Evolutionary conservation across 2,113 vertebrate genomes (phyloP).

Genomic region (Fregata magnificens): DNA sequence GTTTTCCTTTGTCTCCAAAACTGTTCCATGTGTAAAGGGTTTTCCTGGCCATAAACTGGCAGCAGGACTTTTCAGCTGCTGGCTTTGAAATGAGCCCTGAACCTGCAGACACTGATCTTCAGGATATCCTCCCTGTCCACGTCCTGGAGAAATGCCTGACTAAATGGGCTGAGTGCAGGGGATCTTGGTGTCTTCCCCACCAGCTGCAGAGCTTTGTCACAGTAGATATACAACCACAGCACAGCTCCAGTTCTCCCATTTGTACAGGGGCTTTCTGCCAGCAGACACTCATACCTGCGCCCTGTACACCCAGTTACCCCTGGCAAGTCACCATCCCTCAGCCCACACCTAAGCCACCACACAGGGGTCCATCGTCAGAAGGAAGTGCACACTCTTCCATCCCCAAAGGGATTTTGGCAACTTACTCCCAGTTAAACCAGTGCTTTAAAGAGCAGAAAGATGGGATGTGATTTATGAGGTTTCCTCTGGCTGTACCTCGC

Average conservation of each 20-base stretch:
- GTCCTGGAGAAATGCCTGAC: neutral
- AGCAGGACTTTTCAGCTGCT: neutral
- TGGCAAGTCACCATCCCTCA: neutral
- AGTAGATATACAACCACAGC: neutral
- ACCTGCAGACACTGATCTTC: neutral
- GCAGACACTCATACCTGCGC: accelerated
- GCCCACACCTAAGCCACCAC: neutral
- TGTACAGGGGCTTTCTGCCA: neutral
- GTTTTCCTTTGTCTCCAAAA: neutral
- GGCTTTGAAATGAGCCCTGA: neutral
- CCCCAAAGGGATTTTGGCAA: neutral
- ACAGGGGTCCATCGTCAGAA: accelerated
- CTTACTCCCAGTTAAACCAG: neutral
- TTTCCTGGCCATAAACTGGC: neutral
- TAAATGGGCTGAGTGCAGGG: neutral
- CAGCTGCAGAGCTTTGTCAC: neutral
- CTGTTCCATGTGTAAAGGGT: neutral
- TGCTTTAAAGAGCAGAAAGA: neutral
- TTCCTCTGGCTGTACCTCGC: neutral
- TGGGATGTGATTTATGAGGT: neutral
- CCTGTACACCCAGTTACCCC: neutral
- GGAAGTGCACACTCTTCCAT: neutral
- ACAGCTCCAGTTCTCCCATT: neutral
- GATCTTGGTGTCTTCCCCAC: neutral
- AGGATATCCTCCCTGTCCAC: neutral